Conservation (phyloP, 53 echinoderm and acorn worm species). For the Holothuria scabra region DNA sequence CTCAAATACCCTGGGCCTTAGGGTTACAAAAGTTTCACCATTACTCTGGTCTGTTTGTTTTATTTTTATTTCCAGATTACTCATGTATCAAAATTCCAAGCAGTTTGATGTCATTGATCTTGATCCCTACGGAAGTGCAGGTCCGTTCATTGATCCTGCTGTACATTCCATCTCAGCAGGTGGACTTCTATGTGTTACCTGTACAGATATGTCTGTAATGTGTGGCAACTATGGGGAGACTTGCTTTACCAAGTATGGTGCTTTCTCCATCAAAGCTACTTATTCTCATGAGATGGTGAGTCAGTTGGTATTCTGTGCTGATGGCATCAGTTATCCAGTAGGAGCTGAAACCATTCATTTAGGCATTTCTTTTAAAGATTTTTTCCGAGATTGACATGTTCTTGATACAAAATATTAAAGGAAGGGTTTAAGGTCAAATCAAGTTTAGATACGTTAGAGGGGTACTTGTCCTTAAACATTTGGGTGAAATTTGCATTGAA, state of each 20-base stretch:
- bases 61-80: conserved; percentile 49
- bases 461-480: too few species aligned
- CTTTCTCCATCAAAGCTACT: conserved; percentile 81
- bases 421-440: too few species aligned
- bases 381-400: too few species aligned
- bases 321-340: neutral
- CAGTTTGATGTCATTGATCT: conserved; percentile 81
- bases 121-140: conserved; percentile 93
- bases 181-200: conserved; percentile 91
- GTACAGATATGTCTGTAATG: conserved; percentile 95
- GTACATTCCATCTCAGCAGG: conserved; percentile 91
- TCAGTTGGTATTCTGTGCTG: neutral
- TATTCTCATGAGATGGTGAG: conserved; percentile 93
- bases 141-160: conserved; percentile 78
- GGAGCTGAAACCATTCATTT: too few species aligned
- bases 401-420: too few species aligned
- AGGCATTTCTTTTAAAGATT: too few species aligned
- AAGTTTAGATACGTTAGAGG: too few species aligned
- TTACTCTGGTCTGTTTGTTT: neutral
- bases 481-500: too few species aligned
- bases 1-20: too few species aligned
- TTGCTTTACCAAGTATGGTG: conserved; percentile 89
- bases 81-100: conserved; percentile 80
- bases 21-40: neutral
- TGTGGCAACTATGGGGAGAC: conserved; percentile 94